Conservation (phyloP, 2,113 vertebrate genomes). For the Pelusios castaneus region DNA sequence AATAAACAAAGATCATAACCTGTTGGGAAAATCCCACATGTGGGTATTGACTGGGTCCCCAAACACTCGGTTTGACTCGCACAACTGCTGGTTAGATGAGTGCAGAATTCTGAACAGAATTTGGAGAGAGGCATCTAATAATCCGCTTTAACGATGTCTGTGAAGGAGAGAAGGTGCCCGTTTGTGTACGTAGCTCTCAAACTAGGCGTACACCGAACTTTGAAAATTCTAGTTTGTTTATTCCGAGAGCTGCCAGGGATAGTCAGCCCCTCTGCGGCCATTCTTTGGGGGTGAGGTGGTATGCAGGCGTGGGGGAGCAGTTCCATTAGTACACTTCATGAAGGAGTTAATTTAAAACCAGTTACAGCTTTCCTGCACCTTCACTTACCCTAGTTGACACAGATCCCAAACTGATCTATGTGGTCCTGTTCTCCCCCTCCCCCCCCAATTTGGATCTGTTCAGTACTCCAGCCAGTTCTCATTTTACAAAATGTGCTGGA, state of each 20-base stretch:
- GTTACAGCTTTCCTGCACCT: background rate
- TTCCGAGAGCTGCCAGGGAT: background rate
- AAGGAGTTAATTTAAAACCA: background rate
- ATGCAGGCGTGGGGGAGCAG: background rate
- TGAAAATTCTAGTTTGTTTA: slow-evolving; percentile 34
- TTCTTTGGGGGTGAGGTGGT: background rate
- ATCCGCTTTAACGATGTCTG: background rate
- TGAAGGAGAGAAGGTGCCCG: background rate
- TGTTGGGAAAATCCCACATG: background rate
- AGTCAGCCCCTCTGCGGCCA: background rate
- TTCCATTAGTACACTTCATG: background rate
- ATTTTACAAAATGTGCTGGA: background rate
- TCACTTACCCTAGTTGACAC: background rate
- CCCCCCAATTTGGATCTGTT: background rate
- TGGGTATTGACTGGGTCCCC: background rate
- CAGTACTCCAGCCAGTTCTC: background rate
- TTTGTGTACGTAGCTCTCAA: background rate
- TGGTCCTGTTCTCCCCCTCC: too few species aligned
- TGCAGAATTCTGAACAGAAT: background rate
- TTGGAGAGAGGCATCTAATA: background rate
- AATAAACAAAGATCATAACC: background rate
- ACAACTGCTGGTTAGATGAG: background rate
- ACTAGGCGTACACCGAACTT: slow-evolving; percentile 17
- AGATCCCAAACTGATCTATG: background rate
- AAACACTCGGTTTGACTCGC: fast-evolving